These are phyloP conservation scores for Hyperoodon ampullatus DNA, from an alignment of 2,113 vertebrate species.

Conservation along the genomic window DNA sequence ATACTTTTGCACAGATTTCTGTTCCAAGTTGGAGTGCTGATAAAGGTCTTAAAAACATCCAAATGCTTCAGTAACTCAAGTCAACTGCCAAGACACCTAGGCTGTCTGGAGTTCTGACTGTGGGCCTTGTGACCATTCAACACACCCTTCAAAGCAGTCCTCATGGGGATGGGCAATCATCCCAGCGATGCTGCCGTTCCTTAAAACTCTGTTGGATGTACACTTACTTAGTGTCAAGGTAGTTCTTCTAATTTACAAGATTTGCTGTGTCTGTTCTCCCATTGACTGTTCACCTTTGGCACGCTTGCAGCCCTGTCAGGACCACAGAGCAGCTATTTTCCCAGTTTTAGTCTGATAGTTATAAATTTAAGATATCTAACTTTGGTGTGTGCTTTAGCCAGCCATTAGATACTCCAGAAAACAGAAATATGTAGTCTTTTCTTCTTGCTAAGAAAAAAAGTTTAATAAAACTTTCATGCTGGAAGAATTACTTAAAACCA, in stretches of 20 bases:
- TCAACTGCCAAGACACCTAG: background rate
- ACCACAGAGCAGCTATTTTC: background rate
- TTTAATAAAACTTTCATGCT: background rate
- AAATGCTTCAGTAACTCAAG: background rate
- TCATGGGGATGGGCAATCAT: accelerated
- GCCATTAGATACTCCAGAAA: background rate
- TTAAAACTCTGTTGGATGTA: background rate
- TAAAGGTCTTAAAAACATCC: background rate
- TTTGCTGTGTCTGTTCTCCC: background rate
- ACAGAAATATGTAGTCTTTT: background rate
- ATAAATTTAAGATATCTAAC: background rate
- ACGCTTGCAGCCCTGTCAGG: background rate
- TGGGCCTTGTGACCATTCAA: background rate
- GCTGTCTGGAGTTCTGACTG: background rate
- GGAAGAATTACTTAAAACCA: constrained; percentile 21
- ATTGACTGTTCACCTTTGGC: background rate
- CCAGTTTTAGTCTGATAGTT: background rate
- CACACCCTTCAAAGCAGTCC: background rate
- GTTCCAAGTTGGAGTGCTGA: background rate
- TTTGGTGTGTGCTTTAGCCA: background rate
- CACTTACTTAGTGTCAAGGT: background rate
- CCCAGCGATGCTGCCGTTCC: background rate
- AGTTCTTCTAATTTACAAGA: background rate
- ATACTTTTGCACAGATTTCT: background rate
- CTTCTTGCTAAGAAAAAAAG: background rate